Conservation (phyloP, 2,113 vertebrate species). For the Alaudala cheleensis region DNA sequence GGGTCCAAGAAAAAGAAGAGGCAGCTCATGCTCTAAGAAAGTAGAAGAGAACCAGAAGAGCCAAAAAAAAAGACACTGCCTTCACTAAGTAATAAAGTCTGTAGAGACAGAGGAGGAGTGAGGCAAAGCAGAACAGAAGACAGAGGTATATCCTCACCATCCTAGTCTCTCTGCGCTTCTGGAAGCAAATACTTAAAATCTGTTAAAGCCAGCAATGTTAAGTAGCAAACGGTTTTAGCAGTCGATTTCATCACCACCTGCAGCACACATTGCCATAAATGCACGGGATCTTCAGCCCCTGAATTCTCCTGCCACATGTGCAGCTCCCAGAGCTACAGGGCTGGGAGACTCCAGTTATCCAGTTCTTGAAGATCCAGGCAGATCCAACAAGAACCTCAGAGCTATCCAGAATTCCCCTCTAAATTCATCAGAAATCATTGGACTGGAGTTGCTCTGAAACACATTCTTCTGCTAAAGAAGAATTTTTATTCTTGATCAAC, state of each 20-base stretch:
- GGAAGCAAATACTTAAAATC: neutral
- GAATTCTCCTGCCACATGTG: neutral
- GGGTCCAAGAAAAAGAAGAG: neutral
- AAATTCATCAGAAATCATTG: neutral
- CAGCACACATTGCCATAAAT: neutral
- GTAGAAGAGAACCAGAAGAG: neutral
- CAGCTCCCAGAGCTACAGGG: neutral
- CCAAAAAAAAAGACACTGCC: neutral
- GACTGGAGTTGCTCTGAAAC: neutral
- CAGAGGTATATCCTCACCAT: neutral
- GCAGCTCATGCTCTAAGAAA: neutral
- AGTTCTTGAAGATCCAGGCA: neutral
- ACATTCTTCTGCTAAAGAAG: neutral
- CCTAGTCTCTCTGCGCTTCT: neutral
- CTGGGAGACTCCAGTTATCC: neutral
- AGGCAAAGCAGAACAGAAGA: neutral
- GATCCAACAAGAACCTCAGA: neutral
- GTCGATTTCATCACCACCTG: neutral
- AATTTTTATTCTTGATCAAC: neutral
- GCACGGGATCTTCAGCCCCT: neutral
- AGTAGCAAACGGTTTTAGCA: neutral
- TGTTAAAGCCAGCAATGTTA: neutral
- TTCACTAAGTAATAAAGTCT: neutral
- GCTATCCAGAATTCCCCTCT: neutral
- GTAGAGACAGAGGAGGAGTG: neutral